Evolutionary conservation across 2,888 invertebrate species (phyloP).

Genomic region (Morpho helenor): DNA sequence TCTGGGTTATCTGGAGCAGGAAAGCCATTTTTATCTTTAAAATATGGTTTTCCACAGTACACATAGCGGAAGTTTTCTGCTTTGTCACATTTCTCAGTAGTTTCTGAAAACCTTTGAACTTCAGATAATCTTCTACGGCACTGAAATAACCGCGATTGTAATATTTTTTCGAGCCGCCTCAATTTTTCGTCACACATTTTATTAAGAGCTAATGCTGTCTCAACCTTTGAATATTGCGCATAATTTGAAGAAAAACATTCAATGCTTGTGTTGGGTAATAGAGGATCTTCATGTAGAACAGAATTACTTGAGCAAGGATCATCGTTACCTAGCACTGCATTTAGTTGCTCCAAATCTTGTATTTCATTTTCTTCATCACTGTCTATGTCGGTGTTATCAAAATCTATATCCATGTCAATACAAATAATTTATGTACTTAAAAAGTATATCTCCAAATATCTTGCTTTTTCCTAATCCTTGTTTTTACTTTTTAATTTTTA

Average conservation of each 20-base stretch:
- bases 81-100: conserved; percentile 30
- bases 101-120: conserved; percentile 27
- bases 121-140: conserved; percentile 48
- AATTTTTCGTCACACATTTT: conserved; percentile 54
- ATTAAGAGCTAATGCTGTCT: conserved; percentile 53
- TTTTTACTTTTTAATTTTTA: too few species aligned
- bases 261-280: conserved; percentile 19
- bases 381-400: conserved; percentile 16
- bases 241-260: conserved; percentile 16
- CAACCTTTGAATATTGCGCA: conserved; percentile 37
- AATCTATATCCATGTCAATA: not conserved
- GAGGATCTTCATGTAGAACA: conserved; percentile 16
- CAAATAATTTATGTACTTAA: too few species aligned
- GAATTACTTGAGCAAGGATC: conserved; percentile 26
- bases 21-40: conserved; percentile 80
- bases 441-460: too few species aligned
- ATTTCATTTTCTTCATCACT: conserved; percentile 41
- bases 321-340: conserved; percentile 37
- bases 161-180: conserved; percentile 44
- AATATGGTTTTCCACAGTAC: conserved; percentile 81
- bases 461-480: too few species aligned
- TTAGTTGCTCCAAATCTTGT: conserved; percentile 38
- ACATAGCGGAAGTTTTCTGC: conserved; percentile 42
- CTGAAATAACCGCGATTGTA: conserved; percentile 45
- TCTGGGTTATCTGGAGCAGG: conserved; percentile 81